These are phyloP conservation scores for Propithecus perrieri DNA, from an alignment of 2,797 vertebrate species.

Conservation along the genomic window DNA sequence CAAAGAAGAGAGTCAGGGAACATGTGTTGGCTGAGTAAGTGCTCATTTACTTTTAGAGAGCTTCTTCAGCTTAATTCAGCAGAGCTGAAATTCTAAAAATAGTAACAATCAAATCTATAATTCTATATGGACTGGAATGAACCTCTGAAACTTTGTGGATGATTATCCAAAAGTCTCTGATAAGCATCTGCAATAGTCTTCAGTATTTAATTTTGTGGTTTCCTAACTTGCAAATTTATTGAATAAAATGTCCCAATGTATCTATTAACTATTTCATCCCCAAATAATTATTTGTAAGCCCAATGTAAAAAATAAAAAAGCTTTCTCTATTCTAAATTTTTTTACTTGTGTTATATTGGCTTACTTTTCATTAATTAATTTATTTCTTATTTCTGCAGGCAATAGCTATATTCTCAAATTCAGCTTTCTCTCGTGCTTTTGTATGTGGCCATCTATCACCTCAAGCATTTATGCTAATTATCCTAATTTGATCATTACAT, in stretches of 20 bases:
- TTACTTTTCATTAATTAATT: background rate
- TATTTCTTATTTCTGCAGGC: background rate
- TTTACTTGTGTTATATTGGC: background rate
- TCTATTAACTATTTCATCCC: background rate
- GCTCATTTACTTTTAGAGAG: slow-evolving; percentile 39
- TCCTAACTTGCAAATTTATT: background rate
- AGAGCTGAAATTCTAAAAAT: slow-evolving; percentile 51
- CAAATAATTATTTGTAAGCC: background rate
- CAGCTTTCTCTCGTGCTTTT: background rate
- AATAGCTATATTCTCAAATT: background rate
- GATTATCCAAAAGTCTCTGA: background rate
- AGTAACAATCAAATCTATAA: background rate
- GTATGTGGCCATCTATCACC: background rate
- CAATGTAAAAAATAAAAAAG: background rate
- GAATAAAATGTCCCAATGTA: background rate
- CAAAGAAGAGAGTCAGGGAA: background rate
- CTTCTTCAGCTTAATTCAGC: slow-evolving; percentile 15
- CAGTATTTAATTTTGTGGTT: slow-evolving; percentile 25
- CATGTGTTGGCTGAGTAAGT: background rate
- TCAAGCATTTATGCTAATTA: background rate
- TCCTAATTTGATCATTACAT: background rate
- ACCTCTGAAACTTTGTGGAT: background rate
- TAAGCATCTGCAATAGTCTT: background rate
- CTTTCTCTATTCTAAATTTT: background rate
- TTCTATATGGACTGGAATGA: background rate